Conservation (phyloP, 2,113 vertebrate genomes). For the Mesitornis unicolor region DNA sequence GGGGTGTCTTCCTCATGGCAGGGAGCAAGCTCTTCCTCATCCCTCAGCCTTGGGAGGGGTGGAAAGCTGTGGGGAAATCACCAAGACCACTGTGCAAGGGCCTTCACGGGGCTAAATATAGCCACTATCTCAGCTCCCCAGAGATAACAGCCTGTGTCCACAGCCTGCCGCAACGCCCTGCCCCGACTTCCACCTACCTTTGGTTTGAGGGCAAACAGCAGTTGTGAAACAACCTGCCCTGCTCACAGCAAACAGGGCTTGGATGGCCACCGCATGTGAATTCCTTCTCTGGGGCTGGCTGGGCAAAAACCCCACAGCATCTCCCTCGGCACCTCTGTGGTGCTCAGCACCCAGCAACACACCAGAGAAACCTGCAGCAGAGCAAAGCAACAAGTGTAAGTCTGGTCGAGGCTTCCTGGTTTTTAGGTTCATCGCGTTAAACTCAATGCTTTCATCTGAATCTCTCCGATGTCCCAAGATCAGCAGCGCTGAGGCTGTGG, state of each 20-base stretch:
- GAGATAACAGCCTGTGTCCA: constrained; percentile 38
- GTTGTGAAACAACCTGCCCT: not conserved
- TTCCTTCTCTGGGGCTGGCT: accelerated
- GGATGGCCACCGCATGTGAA: not conserved
- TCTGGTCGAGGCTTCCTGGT: accelerated
- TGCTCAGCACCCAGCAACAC: accelerated
- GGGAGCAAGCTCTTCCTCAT: not conserved
- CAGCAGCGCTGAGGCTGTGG: accelerated
- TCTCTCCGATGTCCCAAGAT: not conserved
- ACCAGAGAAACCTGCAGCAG: accelerated
- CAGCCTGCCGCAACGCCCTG: not conserved
- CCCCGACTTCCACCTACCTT: constrained; percentile 20
- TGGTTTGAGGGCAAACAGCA: constrained; percentile 15
- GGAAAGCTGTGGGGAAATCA: not conserved
- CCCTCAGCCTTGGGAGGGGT: not conserved
- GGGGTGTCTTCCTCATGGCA: not conserved
- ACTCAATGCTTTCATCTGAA: not conserved
- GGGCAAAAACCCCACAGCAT: not conserved
- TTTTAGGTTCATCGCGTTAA: not conserved
- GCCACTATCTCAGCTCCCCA: not conserved
- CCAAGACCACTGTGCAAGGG: not conserved
- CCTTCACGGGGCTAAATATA: constrained; percentile 38
- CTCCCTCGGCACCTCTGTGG: accelerated
- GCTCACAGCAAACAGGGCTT: not conserved
- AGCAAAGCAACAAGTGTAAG: not conserved